Evolutionary conservation across 2,888 invertebrate genomes (phyloP).

Genomic region (Hypena proboscidalis): DNA sequence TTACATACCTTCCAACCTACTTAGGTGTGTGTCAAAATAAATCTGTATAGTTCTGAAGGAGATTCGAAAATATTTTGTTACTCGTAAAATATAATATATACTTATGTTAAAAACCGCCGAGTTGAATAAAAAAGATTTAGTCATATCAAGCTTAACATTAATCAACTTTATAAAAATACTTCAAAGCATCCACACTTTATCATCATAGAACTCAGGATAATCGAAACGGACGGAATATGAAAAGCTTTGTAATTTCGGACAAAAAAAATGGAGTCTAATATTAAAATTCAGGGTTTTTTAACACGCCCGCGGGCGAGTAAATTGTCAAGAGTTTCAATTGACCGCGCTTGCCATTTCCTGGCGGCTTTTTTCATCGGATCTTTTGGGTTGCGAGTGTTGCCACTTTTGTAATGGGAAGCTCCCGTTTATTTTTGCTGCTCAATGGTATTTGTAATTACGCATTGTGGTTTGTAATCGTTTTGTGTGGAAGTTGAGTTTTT

Average conservation of each 20-base stretch:
- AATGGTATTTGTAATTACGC: constrained; percentile 26
- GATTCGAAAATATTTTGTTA: no score
- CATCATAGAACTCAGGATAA: constrained; percentile 27
- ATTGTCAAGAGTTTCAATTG: constrained; percentile 49
- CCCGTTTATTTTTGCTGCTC: constrained; percentile 37
- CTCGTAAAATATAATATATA: no score
- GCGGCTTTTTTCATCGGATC: constrained; percentile 35
- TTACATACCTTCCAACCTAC: no score
- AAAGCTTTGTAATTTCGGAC: constrained; percentile 28
- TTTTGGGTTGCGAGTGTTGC: constrained; percentile 42
- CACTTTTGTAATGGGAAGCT: constrained; percentile 41
- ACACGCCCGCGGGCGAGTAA: constrained; percentile 34
- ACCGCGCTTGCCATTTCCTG: constrained; percentile 37
- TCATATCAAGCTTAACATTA: no score
- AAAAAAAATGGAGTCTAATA: constrained; percentile 43
- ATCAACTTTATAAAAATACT: neutral
- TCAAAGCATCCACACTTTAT: neutral
- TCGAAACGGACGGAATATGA: constrained; percentile 31
- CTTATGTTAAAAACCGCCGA: no score
- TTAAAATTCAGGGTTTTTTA: constrained; percentile 47
- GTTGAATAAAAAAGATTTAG: no score
- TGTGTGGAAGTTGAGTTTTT: neutral
- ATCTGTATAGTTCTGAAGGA: no score
- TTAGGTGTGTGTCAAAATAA: no score
- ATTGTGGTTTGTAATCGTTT: constrained; percentile 10